These are phyloP conservation scores for Keiferia lycopersicella DNA, from an alignment of 2,888 invertebrate genomes.

Conservation along the genomic window DNA sequence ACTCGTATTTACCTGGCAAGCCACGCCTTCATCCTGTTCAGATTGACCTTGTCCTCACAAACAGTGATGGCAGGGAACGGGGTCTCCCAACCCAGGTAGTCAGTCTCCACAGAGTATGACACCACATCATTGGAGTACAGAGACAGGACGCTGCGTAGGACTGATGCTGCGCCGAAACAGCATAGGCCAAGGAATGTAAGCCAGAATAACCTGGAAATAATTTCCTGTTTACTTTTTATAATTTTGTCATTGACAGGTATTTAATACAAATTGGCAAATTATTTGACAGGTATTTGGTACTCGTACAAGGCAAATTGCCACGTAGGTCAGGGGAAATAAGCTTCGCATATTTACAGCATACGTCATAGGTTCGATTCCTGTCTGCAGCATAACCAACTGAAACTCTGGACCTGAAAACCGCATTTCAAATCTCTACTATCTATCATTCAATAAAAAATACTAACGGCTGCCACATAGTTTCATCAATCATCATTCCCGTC, in stretches of 20 bases:
- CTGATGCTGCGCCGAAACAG: conserved; percentile 49
- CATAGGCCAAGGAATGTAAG: conserved; percentile 61
- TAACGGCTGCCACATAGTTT: neutral
- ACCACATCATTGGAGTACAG: conserved; percentile 72
- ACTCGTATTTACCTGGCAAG: conserved; percentile 51
- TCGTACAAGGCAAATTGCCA: too few species aligned
- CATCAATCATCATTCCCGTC: neutral
- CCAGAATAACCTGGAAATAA: conserved; percentile 79
- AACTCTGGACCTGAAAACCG: neutral
- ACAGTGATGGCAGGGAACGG: conserved; percentile 83
- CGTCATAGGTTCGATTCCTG: too few species aligned
- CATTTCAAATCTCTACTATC: neutral
- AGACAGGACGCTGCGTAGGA: conserved; percentile 65
- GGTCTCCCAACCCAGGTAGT: conserved; percentile 83
- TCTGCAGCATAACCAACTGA: too few species aligned
- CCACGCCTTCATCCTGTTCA: conserved; percentile 48
- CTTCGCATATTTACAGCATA: too few species aligned
- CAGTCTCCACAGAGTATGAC: conserved; percentile 79
- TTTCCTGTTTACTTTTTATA: neutral
- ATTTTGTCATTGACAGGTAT: too few species aligned
- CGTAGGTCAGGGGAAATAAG: too few species aligned
- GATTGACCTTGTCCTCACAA: conserved; percentile 72
- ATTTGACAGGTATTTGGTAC: too few species aligned
- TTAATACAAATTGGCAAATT: too few species aligned
- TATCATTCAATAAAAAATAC: neutral